Evolutionary conservation across 1,140 invertebrate genomes (phyloP).

Genomic region (Aphis craccivora): DNA sequence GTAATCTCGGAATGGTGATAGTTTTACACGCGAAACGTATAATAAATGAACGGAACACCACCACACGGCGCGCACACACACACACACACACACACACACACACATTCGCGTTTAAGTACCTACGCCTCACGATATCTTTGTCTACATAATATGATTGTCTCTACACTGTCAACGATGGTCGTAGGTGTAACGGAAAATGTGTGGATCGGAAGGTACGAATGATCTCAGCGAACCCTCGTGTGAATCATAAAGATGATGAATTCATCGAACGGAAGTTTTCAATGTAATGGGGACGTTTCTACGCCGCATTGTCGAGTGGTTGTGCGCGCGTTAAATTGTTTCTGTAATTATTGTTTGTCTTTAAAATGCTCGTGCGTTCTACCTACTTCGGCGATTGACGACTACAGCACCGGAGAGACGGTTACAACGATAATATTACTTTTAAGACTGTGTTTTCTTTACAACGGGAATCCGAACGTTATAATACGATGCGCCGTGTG

Average conservation of each 20-base stretch:
- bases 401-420: background rate
- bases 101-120: background rate
- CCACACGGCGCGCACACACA: background rate
- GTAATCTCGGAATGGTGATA: background rate
- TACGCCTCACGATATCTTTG: background rate
- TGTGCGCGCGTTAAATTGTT: too few species aligned
- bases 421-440: background rate
- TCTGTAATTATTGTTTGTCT: too few species aligned
- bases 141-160: background rate
- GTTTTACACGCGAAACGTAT: background rate
- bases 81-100: background rate
- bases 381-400: too few species aligned
- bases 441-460: too few species aligned
- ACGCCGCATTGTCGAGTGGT: too few species aligned
- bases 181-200: background rate
- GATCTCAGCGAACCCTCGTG: background rate
- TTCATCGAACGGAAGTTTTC: too few species aligned
- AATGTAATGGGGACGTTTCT: background rate
- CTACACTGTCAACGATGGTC: background rate
- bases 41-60: background rate
- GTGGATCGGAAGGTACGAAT: background rate
- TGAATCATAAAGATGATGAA: background rate
- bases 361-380: too few species aligned
- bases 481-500: too few species aligned
- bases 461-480: background rate